phyloP scores from a whole-genome alignment of 1,140 invertebrate genomes.

The Oreohelix idahoensis region DNA sequence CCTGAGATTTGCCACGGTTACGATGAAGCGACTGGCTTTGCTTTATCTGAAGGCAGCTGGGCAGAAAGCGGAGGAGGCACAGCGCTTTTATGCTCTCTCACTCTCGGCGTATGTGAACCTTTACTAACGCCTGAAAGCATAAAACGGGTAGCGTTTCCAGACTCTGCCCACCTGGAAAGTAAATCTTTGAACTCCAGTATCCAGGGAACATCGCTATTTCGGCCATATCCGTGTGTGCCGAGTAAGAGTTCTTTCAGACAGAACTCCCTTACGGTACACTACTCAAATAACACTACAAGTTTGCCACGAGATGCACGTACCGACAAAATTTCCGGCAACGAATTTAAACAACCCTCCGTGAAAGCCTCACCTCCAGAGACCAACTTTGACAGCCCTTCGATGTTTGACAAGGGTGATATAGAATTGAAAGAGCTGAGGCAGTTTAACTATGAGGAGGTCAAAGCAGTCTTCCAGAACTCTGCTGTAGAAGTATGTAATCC shows the following conservation, averaged over 20 bases:
- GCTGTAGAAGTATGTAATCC: neutral
- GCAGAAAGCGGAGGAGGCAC: neutral
- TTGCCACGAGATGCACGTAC: neutral
- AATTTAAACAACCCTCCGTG: neutral
- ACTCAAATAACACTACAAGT: neutral
- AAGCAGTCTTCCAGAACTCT: neutral
- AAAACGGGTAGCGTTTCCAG: constrained; percentile 16
- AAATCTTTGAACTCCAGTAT: too few species aligned
- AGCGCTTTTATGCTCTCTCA: constrained; percentile 31
- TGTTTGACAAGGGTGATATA: neutral
- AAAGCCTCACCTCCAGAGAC: neutral
- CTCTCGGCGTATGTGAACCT: constrained; percentile 32
- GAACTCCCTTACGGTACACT: neutral
- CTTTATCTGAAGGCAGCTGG: neutral
- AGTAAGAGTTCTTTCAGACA: neutral
- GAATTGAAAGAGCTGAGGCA: neutral
- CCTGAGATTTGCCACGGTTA: neutral
- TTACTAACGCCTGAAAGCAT: constrained; percentile 27
- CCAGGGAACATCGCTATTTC: neutral
- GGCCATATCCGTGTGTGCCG: neutral
- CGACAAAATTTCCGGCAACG: neutral
- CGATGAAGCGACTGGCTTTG: neutral
- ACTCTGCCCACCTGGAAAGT: neutral
- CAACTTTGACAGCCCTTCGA: neutral
- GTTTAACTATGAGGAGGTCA: neutral